These are phyloP conservation scores for Globicephala melas DNA, from an alignment of 2,113 vertebrate genomes.

Conservation along the genomic window DNA sequence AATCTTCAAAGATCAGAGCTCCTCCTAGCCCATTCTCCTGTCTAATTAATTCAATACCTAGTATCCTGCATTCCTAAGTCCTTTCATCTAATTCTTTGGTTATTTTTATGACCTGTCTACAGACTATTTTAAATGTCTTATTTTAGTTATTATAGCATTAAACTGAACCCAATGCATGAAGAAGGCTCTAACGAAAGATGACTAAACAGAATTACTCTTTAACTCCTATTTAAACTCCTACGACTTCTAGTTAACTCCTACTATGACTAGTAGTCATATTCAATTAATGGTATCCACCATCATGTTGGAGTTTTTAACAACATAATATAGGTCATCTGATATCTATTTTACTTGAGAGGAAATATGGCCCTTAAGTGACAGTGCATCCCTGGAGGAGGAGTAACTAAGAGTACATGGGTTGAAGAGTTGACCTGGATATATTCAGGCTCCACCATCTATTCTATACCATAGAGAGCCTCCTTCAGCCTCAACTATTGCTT, in stretches of 20 bases:
- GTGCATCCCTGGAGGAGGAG: not conserved
- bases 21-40: not conserved
- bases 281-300: not conserved
- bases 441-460: not conserved
- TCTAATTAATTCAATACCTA: not conserved
- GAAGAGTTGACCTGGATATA: not conserved
- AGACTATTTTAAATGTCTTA: not conserved
- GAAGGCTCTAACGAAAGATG: not conserved
- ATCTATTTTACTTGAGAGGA: not conserved
- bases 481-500: not conserved
- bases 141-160: not conserved
- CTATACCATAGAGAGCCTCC: not conserved
- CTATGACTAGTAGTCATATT: not conserved
- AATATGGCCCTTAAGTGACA: not conserved
- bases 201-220: not conserved
- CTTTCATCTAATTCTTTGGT: slow-evolving; percentile 5
- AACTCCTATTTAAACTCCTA: not conserved
- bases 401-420: not conserved
- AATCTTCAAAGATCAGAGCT: not conserved
- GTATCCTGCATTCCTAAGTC: not conserved
- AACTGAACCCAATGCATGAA: not conserved
- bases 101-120: not conserved
- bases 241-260: no score
- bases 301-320: not conserved
- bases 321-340: not conserved